Base-by-base conservation (phyloP, 1,140 invertebrate genomes). In the Drosophila jambulina region DNA sequence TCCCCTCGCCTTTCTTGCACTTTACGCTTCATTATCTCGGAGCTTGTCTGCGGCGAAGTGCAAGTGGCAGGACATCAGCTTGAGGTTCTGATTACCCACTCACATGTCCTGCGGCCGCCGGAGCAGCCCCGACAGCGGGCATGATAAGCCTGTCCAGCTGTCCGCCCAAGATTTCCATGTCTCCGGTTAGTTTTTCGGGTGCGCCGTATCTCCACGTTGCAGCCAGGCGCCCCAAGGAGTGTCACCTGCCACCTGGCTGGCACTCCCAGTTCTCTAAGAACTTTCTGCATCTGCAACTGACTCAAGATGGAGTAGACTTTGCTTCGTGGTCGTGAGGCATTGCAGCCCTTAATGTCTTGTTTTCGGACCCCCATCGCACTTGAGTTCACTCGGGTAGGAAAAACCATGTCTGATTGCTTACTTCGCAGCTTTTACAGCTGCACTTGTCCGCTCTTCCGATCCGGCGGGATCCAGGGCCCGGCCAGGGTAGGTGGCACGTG, bases 11-110 rank as follows among this genome's bases (percentile, higher is more conserved):
- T 80, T 67, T 62, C 69, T 48, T 40, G 12, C 74, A 82, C 60
- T 82, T 82, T 82, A 72, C 79, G 80, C 74, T 78, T 82, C 79
- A 80, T 82, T 82, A 82, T 82, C 79, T 78, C 43, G 40, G 40
- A 63, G 48, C 48, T 42, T 48, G 32, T 40, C 48, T 46, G 71
- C 8, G 17, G 36, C 13, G 25, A 29, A 36, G 15, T 71, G 65
- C 65, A 32, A 58, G 63, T 70, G 63, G 48, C 67, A 70, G 69
- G 67, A 46, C 51, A 58, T 42, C 59, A 56, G 40, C 75, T 51
- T 51, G 54, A 51, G 67, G 48, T 78, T 72, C 58, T 78, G 75
- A 78, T 78, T 56, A 57, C 77, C 43, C 51, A 34, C 68, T 48
- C 70, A 60, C 70, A 74, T 74, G 70, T 74, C 70, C 68, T 74